These are phyloP conservation scores for Halcyon leucocephala DNA, from an alignment of 2,797 vertebrate genomes.

Conservation along the genomic window DNA sequence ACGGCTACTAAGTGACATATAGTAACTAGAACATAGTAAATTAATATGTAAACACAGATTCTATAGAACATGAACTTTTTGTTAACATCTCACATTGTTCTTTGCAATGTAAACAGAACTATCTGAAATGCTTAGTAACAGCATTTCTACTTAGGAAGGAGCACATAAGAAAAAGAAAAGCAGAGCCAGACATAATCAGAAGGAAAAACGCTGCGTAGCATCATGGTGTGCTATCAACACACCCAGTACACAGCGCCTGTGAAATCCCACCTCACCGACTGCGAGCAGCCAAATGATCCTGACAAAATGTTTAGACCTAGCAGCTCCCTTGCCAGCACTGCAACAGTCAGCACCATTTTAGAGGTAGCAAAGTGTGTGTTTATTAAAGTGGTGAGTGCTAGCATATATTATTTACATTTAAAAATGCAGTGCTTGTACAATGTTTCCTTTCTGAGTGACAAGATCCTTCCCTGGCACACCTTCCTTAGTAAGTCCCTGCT, in stretches of 20 bases:
- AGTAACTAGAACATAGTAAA: neutral
- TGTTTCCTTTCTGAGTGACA: neutral
- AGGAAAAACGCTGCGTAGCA: neutral
- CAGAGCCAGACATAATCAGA: neutral
- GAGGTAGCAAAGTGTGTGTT: neutral
- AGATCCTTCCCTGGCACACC: neutral
- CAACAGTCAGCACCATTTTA: neutral
- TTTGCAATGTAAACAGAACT: neutral
- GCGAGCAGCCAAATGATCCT: neutral
- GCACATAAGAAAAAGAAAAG: neutral
- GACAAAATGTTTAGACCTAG: neutral
- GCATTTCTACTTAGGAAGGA: neutral
- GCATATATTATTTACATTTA: rapidly evolving
- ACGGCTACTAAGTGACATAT: neutral
- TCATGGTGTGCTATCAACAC: neutral
- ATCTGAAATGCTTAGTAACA: neutral
- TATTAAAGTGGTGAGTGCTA: neutral
- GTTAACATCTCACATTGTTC: neutral
- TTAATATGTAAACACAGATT: neutral
- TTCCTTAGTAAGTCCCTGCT: neutral
- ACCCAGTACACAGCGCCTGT: rapidly evolving
- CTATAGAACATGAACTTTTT: neutral
- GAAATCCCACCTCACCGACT: neutral
- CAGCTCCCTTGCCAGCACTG: neutral
- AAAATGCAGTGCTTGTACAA: neutral